Evolutionary conservation across 2,888 invertebrate genomes (phyloP), one percentile per base, ranked within the genome.

Genomic region (Digitonthophagus gazella): DNA sequence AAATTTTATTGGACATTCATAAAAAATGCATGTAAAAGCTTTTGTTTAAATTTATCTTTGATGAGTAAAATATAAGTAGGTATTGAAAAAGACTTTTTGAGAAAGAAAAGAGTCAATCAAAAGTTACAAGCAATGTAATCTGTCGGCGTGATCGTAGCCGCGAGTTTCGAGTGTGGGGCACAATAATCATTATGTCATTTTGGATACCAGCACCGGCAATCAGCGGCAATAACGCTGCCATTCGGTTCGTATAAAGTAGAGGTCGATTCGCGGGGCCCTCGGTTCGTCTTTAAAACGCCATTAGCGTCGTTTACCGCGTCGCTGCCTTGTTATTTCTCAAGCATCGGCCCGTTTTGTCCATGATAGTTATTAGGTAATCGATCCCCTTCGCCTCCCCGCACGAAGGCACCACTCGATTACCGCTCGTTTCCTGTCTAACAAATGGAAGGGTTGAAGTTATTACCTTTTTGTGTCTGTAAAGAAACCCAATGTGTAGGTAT

Each of bases 321-420:
- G 65, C 65, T 65, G 66, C 70, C 70, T 70, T 70, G 70, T 70
- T 67, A 70, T 70, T 70, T 70, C 70, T 19, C 58, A 69, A 70
- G 61, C 64, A 64, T 68, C 64, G 64, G 28, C 11, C 57, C 70
- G 70, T 70, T 70, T 70, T 70, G 58, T 70, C 58, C 68, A 68
- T 70, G 15, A 70, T 66, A 67, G 70, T 70, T 70, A 70, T 70
- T 70, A 68, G 15, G 54, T 54, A 67, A 65, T 64, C 58, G 64
- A 64, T 44, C 28, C 28, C 28, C 28, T 44, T 44, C 28, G 11
- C 28, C 28, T 44, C 28, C 28, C 28, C 11, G 1, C 28, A 44
- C 6, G 8, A 44, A 44, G 6, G 11, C 28, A 44, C 11, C 28
- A 8, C 11, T 44, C 28, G 28, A 44, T 44, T 8, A 44, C 28